Conservation (phyloP, 2,113 vertebrate species). For the Seriola rivoliana region DNA sequence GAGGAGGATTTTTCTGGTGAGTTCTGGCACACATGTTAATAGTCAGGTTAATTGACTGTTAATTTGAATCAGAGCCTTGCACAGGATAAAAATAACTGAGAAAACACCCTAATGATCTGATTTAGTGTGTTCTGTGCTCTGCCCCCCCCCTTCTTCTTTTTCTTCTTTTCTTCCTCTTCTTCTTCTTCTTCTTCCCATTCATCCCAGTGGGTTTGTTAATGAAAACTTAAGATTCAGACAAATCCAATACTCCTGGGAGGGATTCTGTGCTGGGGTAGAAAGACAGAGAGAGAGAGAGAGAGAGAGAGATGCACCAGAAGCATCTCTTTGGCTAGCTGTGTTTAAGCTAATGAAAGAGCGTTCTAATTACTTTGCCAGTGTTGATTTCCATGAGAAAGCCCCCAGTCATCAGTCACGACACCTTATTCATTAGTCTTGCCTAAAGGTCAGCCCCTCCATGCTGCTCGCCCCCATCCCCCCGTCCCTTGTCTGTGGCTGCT, state of each 20-base stretch:
- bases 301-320: slow-evolving; percentile 31
- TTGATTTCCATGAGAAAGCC: slow-evolving; percentile 77
- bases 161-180: slow-evolving; percentile 15
- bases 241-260: slow-evolving; percentile 62
- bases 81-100: slow-evolving; percentile 59
- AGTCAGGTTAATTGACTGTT: slow-evolving; percentile 70
- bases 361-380: slow-evolving; percentile 74
- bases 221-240: slow-evolving; percentile 70
- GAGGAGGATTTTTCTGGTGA: slow-evolving; percentile 20
- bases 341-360: slow-evolving; percentile 75
- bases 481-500: background rate
- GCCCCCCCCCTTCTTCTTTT: slow-evolving; percentile 14
- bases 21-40: slow-evolving; percentile 56
- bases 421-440: slow-evolving; percentile 78
- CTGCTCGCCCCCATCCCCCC: background rate
- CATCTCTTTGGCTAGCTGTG: slow-evolving; percentile 62
- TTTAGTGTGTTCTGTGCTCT: slow-evolving; percentile 39
- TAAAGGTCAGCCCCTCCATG: slow-evolving; percentile 42
- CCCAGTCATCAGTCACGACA: slow-evolving; percentile 76
- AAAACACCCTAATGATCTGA: slow-evolving; percentile 70
- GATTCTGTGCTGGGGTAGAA: slow-evolving; percentile 32
- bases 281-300: too few relatives aligned
- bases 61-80: slow-evolving; percentile 69
- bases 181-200: slow-evolving; percentile 23
- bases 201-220: slow-evolving; percentile 69